Evolutionary conservation across 2,888 invertebrate genomes (phyloP), one percentile per base, ranked within the genome.

Genomic region (Cataglyphis livida): DNA sequence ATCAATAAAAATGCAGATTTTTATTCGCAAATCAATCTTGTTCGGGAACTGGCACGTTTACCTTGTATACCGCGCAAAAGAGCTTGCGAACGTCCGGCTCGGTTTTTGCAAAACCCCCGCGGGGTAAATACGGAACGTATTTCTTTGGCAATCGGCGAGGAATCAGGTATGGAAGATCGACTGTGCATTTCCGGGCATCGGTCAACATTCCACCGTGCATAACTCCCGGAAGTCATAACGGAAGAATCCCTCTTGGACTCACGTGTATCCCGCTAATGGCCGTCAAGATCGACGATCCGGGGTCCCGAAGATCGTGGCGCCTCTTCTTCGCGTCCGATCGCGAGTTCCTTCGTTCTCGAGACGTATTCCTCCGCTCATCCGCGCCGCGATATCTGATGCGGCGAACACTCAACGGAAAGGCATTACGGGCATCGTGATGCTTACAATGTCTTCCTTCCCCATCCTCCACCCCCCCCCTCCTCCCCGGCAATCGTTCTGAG

Each of bases 251-350:
- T 18, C 44, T 2, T 18, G 78, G 81, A 87, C 73, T 83, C 83
- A 68, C 83, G 85, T 87, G 84, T 87, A 88, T 81, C 88, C 89
- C 86, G 73, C 84, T 89, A 89, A 89, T 89, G 89, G 88, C 85
- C 89, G 86, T 88, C 87, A 79, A 84, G 89, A 89, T 89, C 89
- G 89, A 89, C 88, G 89, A 89, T 89, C 88, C 68, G 64, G 68
- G 81, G 44, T 83, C 83, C 76, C 84, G 87, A 85, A 59, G 84
- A 88, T 79, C 83, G 70, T 83, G 87, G 88, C 87, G 88, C 88
- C 84, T 84, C 41, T 81, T 68, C 54, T 15, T 65, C 54, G 28
- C 73, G 51, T 38, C 25, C 68, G 79, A 68, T 57, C 82, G 35
- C 28, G 62, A 28, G 25, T 64, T 74, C 65, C 59, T 3, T 12